phyloP scores from a whole-genome alignment of 2,113 vertebrate genomes.

The Lepisosteus osseus region DNA sequence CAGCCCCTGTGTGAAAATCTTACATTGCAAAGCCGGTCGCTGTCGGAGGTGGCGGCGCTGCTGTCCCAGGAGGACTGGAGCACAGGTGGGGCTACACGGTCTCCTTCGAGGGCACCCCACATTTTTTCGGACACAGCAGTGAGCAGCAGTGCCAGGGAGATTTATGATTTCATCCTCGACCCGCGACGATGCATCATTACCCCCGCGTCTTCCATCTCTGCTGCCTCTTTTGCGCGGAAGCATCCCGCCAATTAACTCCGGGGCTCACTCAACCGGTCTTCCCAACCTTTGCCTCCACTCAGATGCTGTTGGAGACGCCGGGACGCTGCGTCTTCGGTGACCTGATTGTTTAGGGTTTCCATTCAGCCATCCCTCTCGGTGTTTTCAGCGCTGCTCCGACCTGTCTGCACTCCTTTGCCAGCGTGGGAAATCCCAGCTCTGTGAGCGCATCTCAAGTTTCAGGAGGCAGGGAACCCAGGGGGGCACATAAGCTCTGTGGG shows the following conservation, averaged over 20 bases:
- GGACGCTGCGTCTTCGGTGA: conserved; percentile 21
- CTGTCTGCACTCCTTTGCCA: conserved; percentile 40
- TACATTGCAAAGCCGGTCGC: no score
- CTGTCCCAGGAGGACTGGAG: no score
- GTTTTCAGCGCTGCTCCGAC: conserved; percentile 20
- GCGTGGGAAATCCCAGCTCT: conserved; percentile 21
- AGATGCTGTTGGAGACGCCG: conserved; percentile 6
- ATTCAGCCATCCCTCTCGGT: conserved; percentile 14
- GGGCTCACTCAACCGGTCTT: conserved; percentile 16
- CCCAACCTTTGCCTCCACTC: conserved; percentile 4
- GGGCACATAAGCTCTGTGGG: conserved; percentile 8
- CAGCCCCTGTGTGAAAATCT: no score
- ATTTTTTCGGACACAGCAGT: neutral
- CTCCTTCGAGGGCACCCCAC: neutral
- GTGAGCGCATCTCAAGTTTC: conserved; percentile 26
- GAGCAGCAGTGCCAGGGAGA: conserved; percentile 29
- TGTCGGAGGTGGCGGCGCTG: neutral
- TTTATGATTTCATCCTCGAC: conserved; percentile 44
- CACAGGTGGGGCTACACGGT: neutral
- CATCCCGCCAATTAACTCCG: conserved; percentile 23
- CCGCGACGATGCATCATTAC: conserved; percentile 45
- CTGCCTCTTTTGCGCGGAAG: conserved; percentile 5
- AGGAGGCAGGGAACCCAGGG: conserved; percentile 33
- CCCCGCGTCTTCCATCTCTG: conserved; percentile 43
- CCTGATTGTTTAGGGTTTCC: conserved; percentile 30